These are phyloP conservation scores for Saimiri boliviensis DNA, from an alignment of 2,113 vertebrate genomes.

Conservation along the genomic window DNA sequence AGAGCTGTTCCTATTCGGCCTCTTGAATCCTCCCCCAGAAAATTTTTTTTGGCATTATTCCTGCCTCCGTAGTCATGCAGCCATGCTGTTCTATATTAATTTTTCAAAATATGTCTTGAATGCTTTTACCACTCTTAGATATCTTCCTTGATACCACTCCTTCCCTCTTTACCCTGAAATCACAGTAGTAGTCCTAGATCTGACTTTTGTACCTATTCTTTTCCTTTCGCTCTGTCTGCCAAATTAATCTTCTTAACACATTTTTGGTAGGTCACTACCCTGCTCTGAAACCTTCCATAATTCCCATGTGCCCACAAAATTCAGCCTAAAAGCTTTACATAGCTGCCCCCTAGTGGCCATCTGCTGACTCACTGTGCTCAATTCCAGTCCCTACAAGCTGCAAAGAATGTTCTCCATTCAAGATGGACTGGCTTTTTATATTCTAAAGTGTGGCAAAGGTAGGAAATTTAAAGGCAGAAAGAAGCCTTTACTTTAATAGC, in stretches of 20 bases:
- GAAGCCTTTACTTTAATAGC: not conserved
- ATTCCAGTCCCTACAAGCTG: not conserved
- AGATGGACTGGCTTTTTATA: not conserved
- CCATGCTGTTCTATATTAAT: not conserved
- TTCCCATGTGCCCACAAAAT: constrained; percentile 12
- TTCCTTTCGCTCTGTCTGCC: not conserved
- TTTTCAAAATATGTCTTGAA: not conserved
- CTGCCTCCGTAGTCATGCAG: not conserved
- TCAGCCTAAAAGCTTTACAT: constrained; percentile 30
- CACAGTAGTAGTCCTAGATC: not conserved
- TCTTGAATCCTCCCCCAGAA: not conserved
- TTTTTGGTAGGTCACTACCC: not conserved
- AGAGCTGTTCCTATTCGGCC: too few species aligned
- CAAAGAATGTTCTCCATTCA: not conserved
- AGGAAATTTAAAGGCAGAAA: not conserved
- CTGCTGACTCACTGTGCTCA: not conserved
- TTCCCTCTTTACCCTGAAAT: not conserved
- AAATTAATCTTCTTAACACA: not conserved
- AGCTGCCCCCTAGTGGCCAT: constrained; percentile 63
- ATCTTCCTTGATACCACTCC: not conserved
- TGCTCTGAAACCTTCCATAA: constrained; percentile 21
- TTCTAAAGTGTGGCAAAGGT: not conserved
- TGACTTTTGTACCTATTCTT: not conserved
- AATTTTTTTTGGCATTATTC: not conserved
- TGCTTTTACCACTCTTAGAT: not conserved